A percentile compares a stretch with the other conserved stretches of the same genome.
Conservation (phyloP, 2,797 vertebrate species). For the Fistularia commersonii region DNA sequence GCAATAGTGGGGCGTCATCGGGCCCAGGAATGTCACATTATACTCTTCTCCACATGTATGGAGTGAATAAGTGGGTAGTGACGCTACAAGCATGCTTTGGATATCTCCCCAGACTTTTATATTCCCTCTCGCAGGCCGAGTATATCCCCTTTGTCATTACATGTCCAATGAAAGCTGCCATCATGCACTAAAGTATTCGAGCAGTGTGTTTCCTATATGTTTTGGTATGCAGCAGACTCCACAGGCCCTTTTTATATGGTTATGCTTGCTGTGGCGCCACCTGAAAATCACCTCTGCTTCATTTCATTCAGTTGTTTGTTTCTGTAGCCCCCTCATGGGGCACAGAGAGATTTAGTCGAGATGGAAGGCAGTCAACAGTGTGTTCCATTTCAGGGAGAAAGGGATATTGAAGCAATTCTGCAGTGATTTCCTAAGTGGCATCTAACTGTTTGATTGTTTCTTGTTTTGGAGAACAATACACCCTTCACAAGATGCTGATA, state of each 20-base stretch:
- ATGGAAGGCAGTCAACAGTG: slow-evolving; percentile 46
- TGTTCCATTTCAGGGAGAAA: slow-evolving; percentile 29
- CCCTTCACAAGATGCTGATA: slow-evolving; percentile 29
- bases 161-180: slow-evolving; percentile 32
- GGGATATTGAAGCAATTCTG: slow-evolving; percentile 36
- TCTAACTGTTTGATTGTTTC: slow-evolving; percentile 31
- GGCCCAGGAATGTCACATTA: too few species aligned
- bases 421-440: slow-evolving; percentile 46
- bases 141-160: slow-evolving; percentile 9
- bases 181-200: slow-evolving; percentile 39
- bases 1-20: too few species aligned
- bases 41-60: too few species aligned
- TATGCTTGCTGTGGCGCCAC: slow-evolving; percentile 30
- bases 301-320: slow-evolving; percentile 51
- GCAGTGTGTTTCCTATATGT: slow-evolving; percentile 19
- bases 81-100: background rate
- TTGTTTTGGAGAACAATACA: slow-evolving; percentile 25
- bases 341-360: slow-evolving; percentile 31
- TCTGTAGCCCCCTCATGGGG: slow-evolving; percentile 10
- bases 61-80: too few species aligned
- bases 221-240: slow-evolving; percentile 40
- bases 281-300: slow-evolving; percentile 58
- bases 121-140: slow-evolving; percentile 7
- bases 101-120: background rate
- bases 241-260: slow-evolving; percentile 32